Conservation (phyloP, 64 coral and sea anemone species). For the Stichodactyla helianthus region DNA sequence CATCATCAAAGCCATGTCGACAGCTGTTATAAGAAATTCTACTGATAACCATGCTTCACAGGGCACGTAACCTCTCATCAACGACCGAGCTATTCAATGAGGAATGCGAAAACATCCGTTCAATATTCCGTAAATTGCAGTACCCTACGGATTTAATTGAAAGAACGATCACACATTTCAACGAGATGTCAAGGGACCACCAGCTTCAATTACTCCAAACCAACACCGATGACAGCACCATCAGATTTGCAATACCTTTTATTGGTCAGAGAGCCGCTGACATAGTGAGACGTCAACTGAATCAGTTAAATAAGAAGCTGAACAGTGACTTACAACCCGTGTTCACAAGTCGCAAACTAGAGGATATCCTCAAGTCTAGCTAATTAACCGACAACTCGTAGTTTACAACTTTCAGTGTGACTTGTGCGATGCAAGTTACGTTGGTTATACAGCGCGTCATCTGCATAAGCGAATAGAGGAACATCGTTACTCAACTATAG, state of each 20-base stretch:
- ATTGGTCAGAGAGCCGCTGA: background rate
- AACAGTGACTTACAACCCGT: background rate
- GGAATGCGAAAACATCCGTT: background rate
- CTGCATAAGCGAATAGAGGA: slow-evolving; percentile 21
- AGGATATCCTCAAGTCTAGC: background rate
- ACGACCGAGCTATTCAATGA: background rate
- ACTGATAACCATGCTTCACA: background rate
- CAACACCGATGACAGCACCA: background rate
- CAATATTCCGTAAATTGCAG: background rate
- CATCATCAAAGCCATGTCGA: no score
- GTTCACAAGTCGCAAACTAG: background rate
- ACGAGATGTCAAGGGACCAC: background rate
- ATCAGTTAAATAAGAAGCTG: background rate
- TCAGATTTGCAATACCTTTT: background rate
- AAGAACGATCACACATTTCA: background rate
- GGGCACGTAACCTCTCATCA: background rate
- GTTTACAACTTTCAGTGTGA: background rate
- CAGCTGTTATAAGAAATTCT: no score
- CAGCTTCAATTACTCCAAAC: background rate
- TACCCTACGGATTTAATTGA: background rate
- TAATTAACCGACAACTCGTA: background rate
- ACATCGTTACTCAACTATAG: slow-evolving; percentile 12
- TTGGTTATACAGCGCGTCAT: slow-evolving; percentile 24
- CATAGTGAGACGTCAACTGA: background rate
- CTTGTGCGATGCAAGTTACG: slow-evolving; percentile 9